Base-by-base conservation (phyloP, 2,888 invertebrate genomes). In the Aquatica leii region DNA sequence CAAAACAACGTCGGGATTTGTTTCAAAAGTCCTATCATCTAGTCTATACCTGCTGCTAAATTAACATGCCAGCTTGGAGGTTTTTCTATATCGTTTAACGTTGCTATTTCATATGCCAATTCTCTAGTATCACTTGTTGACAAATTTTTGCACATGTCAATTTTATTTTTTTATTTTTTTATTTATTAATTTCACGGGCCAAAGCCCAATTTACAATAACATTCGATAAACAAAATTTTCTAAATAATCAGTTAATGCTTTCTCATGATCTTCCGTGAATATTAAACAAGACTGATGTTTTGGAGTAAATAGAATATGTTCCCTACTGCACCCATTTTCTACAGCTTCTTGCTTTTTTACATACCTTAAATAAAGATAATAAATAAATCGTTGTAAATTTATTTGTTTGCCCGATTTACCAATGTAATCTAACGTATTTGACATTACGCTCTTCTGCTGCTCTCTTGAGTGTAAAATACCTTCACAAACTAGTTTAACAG, bases 401-500 rank as follows among this genome's bases (percentile, higher is more conserved):
- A 24, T 6, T 24, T 24, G 2, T 37, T 37, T n/a, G 4, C 37
- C 37, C 11, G 37, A 37, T 12, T 37, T 37, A n/a, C 37, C 37
- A 11, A 37, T 37, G 12, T 37, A 37, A 37, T 37, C 4, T n/a
- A 37, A 37, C 37, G 12, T 37, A 9, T n/a, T 37, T 37, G 37
- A 37, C 37, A 37, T 37, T 37, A 37, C 37, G 9, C 37, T 37
- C 4, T 37, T 37, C 11, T 11, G 12, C 37, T 37, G 37, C 37
- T 37, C n/a, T 37, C 11, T 11, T 37, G 11, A 37, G 12, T 37
- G 11, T 37, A 12, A 37, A 37, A 3, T 37, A 12, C 12, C 11
- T 37, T 37, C 37, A 37, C 37, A 37, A n/a, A 37, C 37, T 37
- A n/a, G n/a, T 37, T 37, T 37, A 9, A 37, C 12, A 37, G 18